Conservation (phyloP, 2,797 vertebrate genomes). For the Protonibea diacanthus region DNA sequence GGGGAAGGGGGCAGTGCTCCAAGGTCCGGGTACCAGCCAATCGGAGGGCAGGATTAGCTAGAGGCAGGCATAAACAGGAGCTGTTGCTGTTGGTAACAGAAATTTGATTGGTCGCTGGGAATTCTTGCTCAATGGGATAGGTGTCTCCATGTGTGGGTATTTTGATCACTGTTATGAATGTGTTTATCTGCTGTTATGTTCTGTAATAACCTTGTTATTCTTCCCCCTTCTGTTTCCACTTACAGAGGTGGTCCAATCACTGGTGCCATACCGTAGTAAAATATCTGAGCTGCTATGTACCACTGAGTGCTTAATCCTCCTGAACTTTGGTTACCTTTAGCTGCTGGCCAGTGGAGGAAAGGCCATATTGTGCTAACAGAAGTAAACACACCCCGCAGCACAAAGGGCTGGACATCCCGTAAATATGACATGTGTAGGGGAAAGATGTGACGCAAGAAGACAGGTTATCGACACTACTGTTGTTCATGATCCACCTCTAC, state of each 20-base stretch:
- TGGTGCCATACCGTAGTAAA: conserved; percentile 7
- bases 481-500: conserved; percentile 22
- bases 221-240: conserved; percentile 63
- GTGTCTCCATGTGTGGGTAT: conserved; percentile 74
- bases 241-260: conserved; percentile 1
- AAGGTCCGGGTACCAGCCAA: conserved; percentile 69
- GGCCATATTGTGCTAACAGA: conserved; percentile 6
- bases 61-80: conserved; percentile 72
- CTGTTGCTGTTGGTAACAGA: conserved; percentile 88
- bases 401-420: conserved; percentile 32
- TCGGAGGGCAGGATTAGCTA: conserved; percentile 68
- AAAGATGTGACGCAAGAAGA: conserved; percentile 33
- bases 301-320: conserved; percentile 2
- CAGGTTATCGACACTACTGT: conserved; percentile 56
- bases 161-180: conserved; percentile 80
- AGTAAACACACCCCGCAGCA: conserved; percentile 49
- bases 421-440: conserved; percentile 19
- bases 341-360: conserved; percentile 33
- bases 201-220: conserved; percentile 82
- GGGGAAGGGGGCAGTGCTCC: conserved; percentile 51
- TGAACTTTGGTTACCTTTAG: conserved; percentile 67
- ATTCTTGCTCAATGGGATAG: conserved; percentile 78
- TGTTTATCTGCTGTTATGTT: conserved; percentile 78
- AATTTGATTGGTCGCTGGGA: conserved; percentile 79
- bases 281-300: conserved; percentile 24